Base-by-base conservation (phyloP, 2,888 invertebrate genomes). In the Tetropium fuscum region DNA sequence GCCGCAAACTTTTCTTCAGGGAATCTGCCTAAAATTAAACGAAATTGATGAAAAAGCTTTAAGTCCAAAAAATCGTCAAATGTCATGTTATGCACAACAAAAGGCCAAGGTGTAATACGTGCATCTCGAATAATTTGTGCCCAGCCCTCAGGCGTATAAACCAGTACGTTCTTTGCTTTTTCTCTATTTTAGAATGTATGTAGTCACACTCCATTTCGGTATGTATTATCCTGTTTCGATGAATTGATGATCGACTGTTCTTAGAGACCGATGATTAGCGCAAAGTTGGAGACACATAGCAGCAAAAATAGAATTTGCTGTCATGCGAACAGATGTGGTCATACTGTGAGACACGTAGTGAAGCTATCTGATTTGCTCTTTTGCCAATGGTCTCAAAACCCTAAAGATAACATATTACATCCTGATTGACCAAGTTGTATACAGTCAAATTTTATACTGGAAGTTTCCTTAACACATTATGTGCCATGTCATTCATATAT, bases 381-480 rank as follows among this genome's bases (percentile, higher is more conserved):
- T 43, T 13, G 18, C 34, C 22, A 13, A 36, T 22, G 15, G 51
- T 51, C 40, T 51, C 18, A 27, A n/a, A n/a, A n/a, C n/a, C 27
- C 27, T n/a, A 58, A 27, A 27, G 27, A 27, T 69, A 72, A 65
- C 73, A 75, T 40, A 55, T 58, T 49, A 73, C 72, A 32, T 74
- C 66, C 66, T 74, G 71, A 60, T 74, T 67, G 34, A 60, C 73
- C 49, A 73, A 67, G 58, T 74, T 73, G 58, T 78, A 75, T n/a
- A 77, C 45, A 2, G 75, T 76, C 18, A 76, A 70, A 68, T 76
- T 75, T 48, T 73, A 74, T 4, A 73, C 68, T 11, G 73, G 72
- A 45, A 75, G 58, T 58, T 75, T 77, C 16, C 72, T 58, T 20
- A 72, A 63, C n/a, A n/a, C n/a, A n/a, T n/a, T n/a, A n/a, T n/a